Base-by-base conservation (phyloP, 2,888 invertebrate species). In the Anoplius nigerrimus region DNA sequence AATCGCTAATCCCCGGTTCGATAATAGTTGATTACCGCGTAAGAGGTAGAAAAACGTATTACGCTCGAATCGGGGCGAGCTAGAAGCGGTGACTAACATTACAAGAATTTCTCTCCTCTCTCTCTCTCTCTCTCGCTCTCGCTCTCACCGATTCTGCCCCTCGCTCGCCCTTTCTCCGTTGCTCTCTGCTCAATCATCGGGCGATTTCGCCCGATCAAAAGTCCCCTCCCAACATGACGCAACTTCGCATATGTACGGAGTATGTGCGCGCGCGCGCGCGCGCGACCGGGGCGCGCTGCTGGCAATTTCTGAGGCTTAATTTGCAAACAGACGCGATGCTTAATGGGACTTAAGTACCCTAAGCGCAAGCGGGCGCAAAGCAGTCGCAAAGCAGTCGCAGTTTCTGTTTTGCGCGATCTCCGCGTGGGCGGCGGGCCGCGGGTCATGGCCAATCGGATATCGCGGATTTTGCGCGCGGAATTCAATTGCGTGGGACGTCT, bases 381-480 rank as follows among this genome's bases (percentile, higher is more conserved):
- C n/a, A n/a, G n/a, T n/a, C 54, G 62, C 75, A 62, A 76, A 67
- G 62, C 62, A 57, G 67, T 69, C 62, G 60, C 42, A 64, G 59
- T 54, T 69, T 18, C 48, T 16, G 16, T 71, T 73, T 72, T 51
- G 68, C 53, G 15, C 45, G 58, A 21, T 48, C 48, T 16, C 21
- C 53, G 66, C 63, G 73, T 75, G 64, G 78, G 70, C 60, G 57
- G 59, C 51, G 75, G 57, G 59, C 51, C 73, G 43, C 71, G 66
- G 78, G 78, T 79, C 79, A 79, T 61, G 79, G 78, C 65, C 75
- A 80, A 59, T 69, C 27, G 55, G 34, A 43, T 57, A 46, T 42
- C 63, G 11, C 34, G 57, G 64, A 70, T 70, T 75, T 69, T 61
- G 11, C 56, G 48, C 18, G 58, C 45, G 55, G 48, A 57, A 57